Percentiles rank a stretch among this genome's conserved stretches.
Conservation (phyloP, 2,113 vertebrate genomes). For the Grammomys surdaster region DNA sequence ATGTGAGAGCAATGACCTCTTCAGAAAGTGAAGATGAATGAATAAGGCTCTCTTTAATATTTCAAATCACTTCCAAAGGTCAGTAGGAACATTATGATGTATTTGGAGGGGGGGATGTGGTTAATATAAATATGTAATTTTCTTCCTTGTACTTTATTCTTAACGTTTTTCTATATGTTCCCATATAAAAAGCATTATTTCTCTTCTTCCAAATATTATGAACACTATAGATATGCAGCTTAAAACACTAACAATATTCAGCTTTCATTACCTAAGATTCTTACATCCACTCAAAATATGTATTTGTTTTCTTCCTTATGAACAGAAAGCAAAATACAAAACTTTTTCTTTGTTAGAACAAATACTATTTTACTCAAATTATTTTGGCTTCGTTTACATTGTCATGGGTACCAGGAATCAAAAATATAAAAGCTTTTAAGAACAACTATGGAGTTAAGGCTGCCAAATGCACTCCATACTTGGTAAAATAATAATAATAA, state of each 20-base stretch:
- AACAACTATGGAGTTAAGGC: background rate
- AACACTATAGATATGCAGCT: background rate
- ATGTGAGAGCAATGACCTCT: conserved; percentile 57
- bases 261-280: background rate
- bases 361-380: conserved; percentile 31
- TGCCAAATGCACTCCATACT: no score
- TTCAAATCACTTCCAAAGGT: conserved; percentile 56
- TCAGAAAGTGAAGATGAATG: background rate
- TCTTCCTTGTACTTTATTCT: background rate
- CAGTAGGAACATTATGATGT: background rate
- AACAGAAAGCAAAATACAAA: background rate
- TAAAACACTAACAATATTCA: background rate
- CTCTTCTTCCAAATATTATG: conserved; percentile 13
- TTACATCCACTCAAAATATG: background rate
- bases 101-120: background rate
- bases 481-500: background rate
- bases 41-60: background rate
- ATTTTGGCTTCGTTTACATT: background rate
- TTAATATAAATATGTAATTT: background rate
- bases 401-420: background rate
- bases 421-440: background rate
- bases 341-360: background rate
- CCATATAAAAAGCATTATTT: background rate
- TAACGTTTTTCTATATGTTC: background rate
- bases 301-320: background rate